Evolutionary conservation across 2,113 vertebrate species (phyloP).

Genomic region (Otocyon megalotis): DNA sequence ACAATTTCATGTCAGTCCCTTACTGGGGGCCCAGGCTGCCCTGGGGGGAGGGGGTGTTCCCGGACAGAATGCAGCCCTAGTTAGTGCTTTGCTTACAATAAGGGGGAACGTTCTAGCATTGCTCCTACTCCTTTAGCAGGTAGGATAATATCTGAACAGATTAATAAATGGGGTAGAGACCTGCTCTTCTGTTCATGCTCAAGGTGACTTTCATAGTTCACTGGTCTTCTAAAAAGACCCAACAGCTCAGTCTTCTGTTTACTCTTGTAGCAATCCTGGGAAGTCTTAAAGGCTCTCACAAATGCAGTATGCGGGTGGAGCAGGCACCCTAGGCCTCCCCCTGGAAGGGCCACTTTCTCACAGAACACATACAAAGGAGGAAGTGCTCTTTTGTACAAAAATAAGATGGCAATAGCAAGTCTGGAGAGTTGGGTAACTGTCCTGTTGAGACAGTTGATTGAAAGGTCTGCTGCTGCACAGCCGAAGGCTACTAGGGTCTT

Average conservation of each 20-base stretch:
- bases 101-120: slow-evolving; percentile 29
- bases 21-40: background rate
- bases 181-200: background rate
- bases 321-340: background rate
- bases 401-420: background rate
- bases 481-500: background rate
- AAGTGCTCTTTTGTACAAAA: background rate
- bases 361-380: background rate
- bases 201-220: slow-evolving; percentile 15
- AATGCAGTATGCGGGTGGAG: background rate
- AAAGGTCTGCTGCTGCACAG: slow-evolving; percentile 49
- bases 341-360: background rate
- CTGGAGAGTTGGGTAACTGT: background rate
- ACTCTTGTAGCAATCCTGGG: background rate
- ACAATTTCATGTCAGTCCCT: background rate
- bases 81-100: slow-evolving; percentile 59
- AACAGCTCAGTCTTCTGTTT: background rate
- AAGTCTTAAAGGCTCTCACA: background rate
- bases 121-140: slow-evolving; percentile 41
- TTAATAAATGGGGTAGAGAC: background rate
- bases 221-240: background rate
- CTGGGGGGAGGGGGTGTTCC: background rate
- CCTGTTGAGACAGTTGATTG: slow-evolving; percentile 24
- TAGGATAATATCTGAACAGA: background rate
- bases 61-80: background rate